Base-by-base conservation (phyloP, 2,113 vertebrate genomes). In the Psittacus erithacus region DNA sequence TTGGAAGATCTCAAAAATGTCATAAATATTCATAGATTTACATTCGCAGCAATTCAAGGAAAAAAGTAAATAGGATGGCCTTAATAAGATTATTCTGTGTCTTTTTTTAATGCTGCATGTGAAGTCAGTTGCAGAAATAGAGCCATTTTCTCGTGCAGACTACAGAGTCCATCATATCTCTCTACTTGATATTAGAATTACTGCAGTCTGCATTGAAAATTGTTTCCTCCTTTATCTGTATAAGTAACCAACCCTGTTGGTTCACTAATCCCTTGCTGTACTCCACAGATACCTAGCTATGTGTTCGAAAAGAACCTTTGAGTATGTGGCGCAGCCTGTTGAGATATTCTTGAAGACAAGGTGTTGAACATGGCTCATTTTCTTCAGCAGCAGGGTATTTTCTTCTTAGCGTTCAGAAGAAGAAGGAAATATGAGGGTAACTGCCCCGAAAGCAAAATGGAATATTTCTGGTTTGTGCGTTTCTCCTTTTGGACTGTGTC, bases 11-110 rank as follows among this genome's bases (percentile, higher is more conserved):
- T 89, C 44, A 73, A 85, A 96, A 88, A 91, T 57, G 28, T 41
- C 73, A 87, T 95, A 94, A 95, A 92, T 88, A 93, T 71, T 84
- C 29, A 29, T 31, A 87, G 90, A 79, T 92, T 84, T 94, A 82
- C 57, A 84, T 62, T 62, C 52, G 24, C 22, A 73, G 73, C 35
- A 89, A 62, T 62, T 28, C 41, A 84, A 92, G 73, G 69, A 79
- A 93, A 57, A 88, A 78, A 85, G 49, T 62, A 89, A 82, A 60
- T 78, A 13, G 20, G 41, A 82, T 7, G 14, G 38, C 73, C 76
- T 84, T 76, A 76, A 62, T 79, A 82, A 65, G 52, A 84, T 81
- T 81, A 87, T 80, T 88, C 57, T 90, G 43, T 65, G 35, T 24
- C 69, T 93, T 88, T 11, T 92, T 94, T 94, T 78, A 94, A 49